Percentiles rank a stretch among this genome's conserved stretches.
These are phyloP conservation scores for Microchirus variegatus DNA, from an alignment of 2,797 vertebrate genomes.

Conservation along the genomic window DNA sequence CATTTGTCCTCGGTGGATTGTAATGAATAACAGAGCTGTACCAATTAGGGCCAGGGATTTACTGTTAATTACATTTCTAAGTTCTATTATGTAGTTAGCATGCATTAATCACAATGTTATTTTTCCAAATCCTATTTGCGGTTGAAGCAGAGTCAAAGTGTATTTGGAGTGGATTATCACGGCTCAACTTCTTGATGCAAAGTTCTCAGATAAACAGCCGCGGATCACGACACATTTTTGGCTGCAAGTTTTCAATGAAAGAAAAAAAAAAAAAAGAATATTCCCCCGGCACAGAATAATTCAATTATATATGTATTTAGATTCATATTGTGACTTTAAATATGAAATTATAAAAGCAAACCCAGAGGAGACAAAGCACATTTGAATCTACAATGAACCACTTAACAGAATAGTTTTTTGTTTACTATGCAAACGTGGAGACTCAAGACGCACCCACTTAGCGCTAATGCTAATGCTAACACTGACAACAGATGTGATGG, in stretches of 20 bases:
- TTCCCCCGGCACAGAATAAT: constrained; percentile 24
- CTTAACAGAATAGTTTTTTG: constrained; percentile 4
- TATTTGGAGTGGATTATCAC: constrained; percentile 69
- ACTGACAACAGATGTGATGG: too few relatives aligned
- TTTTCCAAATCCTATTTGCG: constrained; percentile 73
- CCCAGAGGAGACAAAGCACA: constrained; percentile 16
- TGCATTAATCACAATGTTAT: constrained; percentile 82
- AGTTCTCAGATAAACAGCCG: constrained; percentile 50
- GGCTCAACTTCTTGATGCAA: constrained; percentile 42
- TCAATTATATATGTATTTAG: constrained; percentile 46
- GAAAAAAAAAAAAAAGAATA: constrained; percentile 7
- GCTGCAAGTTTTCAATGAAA: constrained; percentile 18
- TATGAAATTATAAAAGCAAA: constrained; percentile 32
- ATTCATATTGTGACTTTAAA: constrained; percentile 38
- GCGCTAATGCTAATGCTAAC: too few relatives aligned
- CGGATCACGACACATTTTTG: constrained; percentile 35
- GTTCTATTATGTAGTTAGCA: constrained; percentile 80
- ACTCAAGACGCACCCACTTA: not conserved
- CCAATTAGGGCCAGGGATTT: constrained; percentile 73
- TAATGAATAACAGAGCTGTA: constrained; percentile 77
- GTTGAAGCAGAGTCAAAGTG: constrained; percentile 73
- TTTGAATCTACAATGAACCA: constrained; percentile 26
- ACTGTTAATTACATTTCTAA: constrained; percentile 81
- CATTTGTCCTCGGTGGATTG: constrained; percentile 71
- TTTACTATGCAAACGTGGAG: not conserved